Evolutionary conservation across 1,140 invertebrate species (phyloP).

Genomic region (Brevipalpus yothersi): DNA sequence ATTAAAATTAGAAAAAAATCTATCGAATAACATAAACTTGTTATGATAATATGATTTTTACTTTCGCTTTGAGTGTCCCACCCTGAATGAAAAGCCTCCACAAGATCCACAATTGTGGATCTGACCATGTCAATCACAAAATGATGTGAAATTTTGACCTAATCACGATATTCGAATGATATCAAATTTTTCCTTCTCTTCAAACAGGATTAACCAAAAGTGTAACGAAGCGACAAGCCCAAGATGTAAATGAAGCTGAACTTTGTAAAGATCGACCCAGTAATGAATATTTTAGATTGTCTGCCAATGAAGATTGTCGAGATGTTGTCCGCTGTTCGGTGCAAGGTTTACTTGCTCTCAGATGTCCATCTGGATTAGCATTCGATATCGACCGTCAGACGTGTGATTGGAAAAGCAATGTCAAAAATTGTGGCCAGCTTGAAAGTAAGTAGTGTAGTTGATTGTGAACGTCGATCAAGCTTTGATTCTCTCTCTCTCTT

Average conservation of each 20-base stretch:
- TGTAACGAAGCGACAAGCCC: neutral
- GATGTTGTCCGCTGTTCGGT: constrained; percentile 87
- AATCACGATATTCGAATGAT: too few species aligned
- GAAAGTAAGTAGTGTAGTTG: constrained; percentile 14
- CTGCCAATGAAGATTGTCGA: constrained; percentile 68
- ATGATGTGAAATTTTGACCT: too few species aligned
- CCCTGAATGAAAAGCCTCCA: too few species aligned
- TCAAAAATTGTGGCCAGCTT: constrained; percentile 57
- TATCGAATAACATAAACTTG: too few species aligned
- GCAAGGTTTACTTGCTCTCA: constrained; percentile 71
- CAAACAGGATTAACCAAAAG: too few species aligned
- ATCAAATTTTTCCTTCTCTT: too few species aligned
- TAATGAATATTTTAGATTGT: constrained; percentile 79
- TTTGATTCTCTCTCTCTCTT: neutral
- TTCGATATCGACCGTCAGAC: constrained; percentile 91
- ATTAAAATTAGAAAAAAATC: too few species aligned
- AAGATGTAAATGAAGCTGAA: constrained; percentile 7
- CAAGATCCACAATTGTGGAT: too few species aligned
- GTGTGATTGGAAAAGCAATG: constrained; percentile 78
- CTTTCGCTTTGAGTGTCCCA: too few species aligned
- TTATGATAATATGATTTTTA: too few species aligned
- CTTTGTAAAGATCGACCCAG: constrained; percentile 21
- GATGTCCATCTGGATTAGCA: constrained; percentile 70
- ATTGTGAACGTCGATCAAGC: neutral
- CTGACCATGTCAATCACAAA: too few species aligned